Conservation (phyloP, 1,140 invertebrate genomes). For the Cotesia typhae region DNA sequence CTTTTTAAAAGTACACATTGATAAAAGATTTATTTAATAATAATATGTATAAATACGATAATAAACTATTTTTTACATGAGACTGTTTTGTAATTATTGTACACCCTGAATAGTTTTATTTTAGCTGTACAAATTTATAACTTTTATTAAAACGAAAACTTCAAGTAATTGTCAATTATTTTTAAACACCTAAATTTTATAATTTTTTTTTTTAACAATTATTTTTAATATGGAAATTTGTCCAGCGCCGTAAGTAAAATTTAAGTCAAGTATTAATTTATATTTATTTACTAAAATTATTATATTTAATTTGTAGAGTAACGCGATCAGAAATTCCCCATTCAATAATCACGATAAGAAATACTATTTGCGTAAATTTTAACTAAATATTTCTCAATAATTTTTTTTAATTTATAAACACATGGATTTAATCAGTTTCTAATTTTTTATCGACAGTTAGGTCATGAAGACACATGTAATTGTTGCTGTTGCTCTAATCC, state of each 20-base stretch:
- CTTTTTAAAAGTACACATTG: too few species aligned
- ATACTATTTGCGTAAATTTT: conserved; percentile 55
- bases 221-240: conserved; percentile 53
- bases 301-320: conserved; percentile 5
- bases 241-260: conserved; percentile 47
- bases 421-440: neutral
- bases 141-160: neutral
- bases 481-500: conserved; percentile 54
- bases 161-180: conserved; percentile 15
- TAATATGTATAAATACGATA: too few species aligned
- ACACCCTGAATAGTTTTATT: too few species aligned
- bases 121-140: too few species aligned
- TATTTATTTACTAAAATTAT: conserved; percentile 20
- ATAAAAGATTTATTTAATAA: too few species aligned
- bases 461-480: conserved; percentile 53
- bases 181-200: conserved; percentile 1
- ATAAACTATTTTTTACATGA: too few species aligned
- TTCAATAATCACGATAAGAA: conserved; percentile 51
- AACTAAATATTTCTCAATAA: conserved; percentile 3
- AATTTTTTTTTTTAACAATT: neutral
- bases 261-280: neutral
- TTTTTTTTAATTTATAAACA: conserved; percentile 1
- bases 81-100: too few species aligned
- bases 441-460: conserved; percentile 45
- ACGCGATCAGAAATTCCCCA: conserved; percentile 26